These are phyloP conservation scores for Brachionus koreanus DNA, from an alignment of 1,140 invertebrate genomes.

Conservation along the genomic window DNA sequence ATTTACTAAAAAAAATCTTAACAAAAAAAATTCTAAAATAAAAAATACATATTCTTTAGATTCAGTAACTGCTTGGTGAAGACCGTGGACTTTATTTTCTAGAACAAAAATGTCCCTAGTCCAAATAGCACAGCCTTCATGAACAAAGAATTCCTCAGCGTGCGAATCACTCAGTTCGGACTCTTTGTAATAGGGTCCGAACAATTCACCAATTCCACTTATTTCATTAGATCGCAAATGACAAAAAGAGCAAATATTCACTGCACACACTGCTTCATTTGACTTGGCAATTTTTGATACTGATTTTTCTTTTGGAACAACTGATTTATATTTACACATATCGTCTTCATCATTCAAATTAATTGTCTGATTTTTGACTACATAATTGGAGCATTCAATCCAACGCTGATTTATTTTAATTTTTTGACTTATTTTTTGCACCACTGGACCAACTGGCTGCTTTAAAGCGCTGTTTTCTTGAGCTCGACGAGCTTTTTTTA, in stretches of 20 bases:
- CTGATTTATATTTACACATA: not conserved
- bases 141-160: not conserved
- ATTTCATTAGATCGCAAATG: not conserved
- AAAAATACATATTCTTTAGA: not conserved
- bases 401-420: not conserved
- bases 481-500: not conserved
- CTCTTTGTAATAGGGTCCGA: not conserved
- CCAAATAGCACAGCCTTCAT: not conserved
- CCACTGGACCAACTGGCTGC: not conserved
- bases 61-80: not conserved
- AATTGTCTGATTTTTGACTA: not conserved
- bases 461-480: not conserved
- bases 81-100: not conserved
- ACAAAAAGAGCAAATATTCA: not conserved
- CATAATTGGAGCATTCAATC: not conserved
- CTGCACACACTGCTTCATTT: not conserved
- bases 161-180: not conserved
- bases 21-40: not conserved
- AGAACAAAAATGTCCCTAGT: not conserved
- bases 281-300: not conserved
- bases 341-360: not conserved
- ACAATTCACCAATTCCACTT: slow-evolving; percentile 14
- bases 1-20: not conserved
- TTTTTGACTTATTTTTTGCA: slow-evolving; percentile 4
- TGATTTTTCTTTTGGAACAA: not conserved